Evolutionary conservation across 2,888 invertebrate genomes (phyloP).

Genomic region (Mimachlamys varia): DNA sequence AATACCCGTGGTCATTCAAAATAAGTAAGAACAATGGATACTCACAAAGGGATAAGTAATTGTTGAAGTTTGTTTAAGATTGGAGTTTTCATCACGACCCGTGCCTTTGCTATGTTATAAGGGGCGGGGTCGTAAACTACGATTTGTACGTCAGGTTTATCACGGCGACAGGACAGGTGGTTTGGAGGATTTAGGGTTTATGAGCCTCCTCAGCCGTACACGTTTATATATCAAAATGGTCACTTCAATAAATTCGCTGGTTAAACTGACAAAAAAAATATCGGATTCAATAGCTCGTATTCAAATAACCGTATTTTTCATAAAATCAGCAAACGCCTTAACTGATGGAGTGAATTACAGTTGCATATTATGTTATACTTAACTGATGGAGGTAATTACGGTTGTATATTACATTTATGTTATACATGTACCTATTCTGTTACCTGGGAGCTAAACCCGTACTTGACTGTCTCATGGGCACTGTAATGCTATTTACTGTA

Average conservation of each 20-base stretch:
- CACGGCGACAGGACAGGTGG: background rate
- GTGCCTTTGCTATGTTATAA: background rate
- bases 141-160: background rate
- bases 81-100: background rate
- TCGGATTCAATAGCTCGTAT: too few species aligned
- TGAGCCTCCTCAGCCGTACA: background rate
- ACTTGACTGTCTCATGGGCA: too few species aligned
- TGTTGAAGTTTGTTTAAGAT: background rate
- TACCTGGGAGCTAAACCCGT: too few species aligned
- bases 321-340: too few species aligned
- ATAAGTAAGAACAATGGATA: background rate
- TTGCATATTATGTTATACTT: too few species aligned
- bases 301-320: too few species aligned
- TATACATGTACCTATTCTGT: too few species aligned
- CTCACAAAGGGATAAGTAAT: background rate
- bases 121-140: background rate
- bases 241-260: background rate
- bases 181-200: background rate
- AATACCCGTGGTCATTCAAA: background rate
- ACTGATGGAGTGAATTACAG: too few species aligned
- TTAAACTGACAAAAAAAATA: background rate
- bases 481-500: too few species aligned
- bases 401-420: too few species aligned
- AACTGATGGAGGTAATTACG: too few species aligned
- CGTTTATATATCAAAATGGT: background rate